Evolutionary conservation across 2,797 vertebrate species (phyloP).

Genomic region (Anisognathus igniventris): DNA sequence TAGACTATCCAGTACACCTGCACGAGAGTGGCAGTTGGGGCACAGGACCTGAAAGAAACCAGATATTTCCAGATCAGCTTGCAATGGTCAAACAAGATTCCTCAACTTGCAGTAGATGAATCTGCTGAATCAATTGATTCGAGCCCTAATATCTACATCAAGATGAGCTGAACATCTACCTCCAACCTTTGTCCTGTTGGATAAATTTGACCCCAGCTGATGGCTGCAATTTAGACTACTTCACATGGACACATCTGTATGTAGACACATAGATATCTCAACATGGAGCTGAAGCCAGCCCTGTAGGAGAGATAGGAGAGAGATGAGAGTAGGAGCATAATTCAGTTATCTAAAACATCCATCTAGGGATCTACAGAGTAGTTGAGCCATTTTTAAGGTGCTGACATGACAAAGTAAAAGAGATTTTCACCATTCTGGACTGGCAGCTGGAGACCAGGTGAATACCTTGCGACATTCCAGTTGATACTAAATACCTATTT

Average conservation of each 20-base stretch:
- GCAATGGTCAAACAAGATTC: neutral
- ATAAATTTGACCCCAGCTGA: neutral
- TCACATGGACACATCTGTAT: neutral
- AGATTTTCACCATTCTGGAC: neutral
- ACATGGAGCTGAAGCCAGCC: neutral
- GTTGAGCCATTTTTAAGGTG: neutral
- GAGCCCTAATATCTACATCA: neutral
- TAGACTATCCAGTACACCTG: neutral
- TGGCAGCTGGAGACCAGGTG: neutral
- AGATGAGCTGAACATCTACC: accelerated
- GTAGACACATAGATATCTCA: neutral
- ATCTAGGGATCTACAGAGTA: neutral
- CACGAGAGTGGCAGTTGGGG: neutral
- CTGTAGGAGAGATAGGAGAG: neutral
- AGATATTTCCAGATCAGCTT: neutral
- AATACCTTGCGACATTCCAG: neutral
- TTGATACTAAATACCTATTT: neutral
- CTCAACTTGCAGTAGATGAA: neutral
- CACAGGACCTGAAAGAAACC: neutral
- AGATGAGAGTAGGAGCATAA: neutral
- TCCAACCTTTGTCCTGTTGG: neutral
- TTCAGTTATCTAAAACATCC: neutral
- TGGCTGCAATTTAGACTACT: neutral
- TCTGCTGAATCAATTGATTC: neutral
- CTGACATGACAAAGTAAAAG: neutral